A percentile compares a stretch with the other conserved stretches of the same genome.
Conservation (phyloP, 2,888 invertebrate species). For the Cryptus viduatorius region DNA sequence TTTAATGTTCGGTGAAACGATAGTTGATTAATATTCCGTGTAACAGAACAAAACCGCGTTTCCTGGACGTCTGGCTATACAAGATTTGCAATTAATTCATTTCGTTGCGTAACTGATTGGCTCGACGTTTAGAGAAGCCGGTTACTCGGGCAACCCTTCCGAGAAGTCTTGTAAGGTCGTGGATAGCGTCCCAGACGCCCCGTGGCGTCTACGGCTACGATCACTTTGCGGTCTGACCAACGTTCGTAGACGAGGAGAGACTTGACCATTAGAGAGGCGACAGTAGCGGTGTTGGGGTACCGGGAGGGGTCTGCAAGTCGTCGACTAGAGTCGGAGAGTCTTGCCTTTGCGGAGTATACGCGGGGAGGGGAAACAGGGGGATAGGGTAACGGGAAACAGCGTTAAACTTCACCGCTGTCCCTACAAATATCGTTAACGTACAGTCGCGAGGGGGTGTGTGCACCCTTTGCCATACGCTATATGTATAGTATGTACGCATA, state of each 20-base stretch:
- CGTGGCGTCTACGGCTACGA: conserved; percentile 70
- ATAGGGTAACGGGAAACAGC: conserved; percentile 64
- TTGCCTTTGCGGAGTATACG: conserved; percentile 72
- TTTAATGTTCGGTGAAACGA: no score
- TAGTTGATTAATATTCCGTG: no score
- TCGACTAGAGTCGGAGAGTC: conserved; percentile 36
- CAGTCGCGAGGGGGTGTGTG: conserved; percentile 54
- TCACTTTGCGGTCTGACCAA: conserved; percentile 81
- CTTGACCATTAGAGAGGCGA: conserved; percentile 82
- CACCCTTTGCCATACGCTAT: conserved; percentile 48
- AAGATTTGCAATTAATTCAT: conserved; percentile 42
- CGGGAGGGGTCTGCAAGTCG: conserved; percentile 23
- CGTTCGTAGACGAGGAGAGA: conserved; percentile 76
- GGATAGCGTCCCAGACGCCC: conserved; percentile 32
- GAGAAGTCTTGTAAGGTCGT: conserved; percentile 61
- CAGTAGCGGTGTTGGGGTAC: conserved; percentile 60
- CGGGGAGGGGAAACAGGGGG: conserved; percentile 26
- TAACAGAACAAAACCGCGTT: no score
- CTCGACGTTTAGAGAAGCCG: conserved; percentile 15
- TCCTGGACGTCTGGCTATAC: background rate
- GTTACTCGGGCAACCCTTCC: conserved; percentile 43
- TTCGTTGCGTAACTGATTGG: conserved; percentile 45
- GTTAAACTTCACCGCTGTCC: conserved; percentile 77
- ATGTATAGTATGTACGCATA: conserved; percentile 27
- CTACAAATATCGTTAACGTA: conserved; percentile 84